phyloP scores from a whole-genome alignment of 2,113 vertebrate genomes.

The Gasterosteus aculeatus region DNA sequence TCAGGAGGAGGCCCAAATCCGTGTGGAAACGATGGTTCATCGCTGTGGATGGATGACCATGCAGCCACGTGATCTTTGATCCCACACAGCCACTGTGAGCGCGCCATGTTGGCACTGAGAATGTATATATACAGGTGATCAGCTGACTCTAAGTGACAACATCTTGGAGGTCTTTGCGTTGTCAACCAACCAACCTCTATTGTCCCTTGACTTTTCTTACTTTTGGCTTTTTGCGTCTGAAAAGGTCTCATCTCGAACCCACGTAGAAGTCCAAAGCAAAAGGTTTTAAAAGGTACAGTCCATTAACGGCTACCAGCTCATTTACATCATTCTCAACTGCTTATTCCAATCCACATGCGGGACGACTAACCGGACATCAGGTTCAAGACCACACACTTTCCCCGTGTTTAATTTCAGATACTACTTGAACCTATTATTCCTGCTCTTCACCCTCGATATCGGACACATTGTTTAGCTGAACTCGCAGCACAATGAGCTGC shows the following conservation, averaged over 20 bases:
- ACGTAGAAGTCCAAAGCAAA: neutral
- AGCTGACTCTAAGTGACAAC: neutral
- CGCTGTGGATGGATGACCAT: neutral
- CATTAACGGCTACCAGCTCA: neutral
- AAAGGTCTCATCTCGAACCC: neutral
- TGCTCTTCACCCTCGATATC: neutral
- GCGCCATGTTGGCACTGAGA: neutral
- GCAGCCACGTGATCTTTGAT: conserved; percentile 24
- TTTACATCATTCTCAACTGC: neutral
- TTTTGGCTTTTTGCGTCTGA: neutral
- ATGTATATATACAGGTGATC: neutral
- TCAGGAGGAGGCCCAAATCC: conserved; percentile 7
- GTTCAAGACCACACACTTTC: neutral
- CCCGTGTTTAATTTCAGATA: conserved; percentile 5
- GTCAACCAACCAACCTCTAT: too few species aligned
- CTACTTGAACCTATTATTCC: neutral
- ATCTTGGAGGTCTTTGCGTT: neutral
- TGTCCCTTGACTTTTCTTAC: neutral
- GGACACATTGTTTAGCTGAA: conserved; percentile 5
- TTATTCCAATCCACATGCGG: neutral
- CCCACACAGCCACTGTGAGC: conserved; percentile 13
- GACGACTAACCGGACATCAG: neutral
- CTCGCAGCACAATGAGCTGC: conserved; percentile 12
- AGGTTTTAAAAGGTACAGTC: neutral
- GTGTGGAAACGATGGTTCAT: conserved; percentile 16